Conservation (phyloP, 1,140 invertebrate genomes). For the Bombus waltoni region DNA sequence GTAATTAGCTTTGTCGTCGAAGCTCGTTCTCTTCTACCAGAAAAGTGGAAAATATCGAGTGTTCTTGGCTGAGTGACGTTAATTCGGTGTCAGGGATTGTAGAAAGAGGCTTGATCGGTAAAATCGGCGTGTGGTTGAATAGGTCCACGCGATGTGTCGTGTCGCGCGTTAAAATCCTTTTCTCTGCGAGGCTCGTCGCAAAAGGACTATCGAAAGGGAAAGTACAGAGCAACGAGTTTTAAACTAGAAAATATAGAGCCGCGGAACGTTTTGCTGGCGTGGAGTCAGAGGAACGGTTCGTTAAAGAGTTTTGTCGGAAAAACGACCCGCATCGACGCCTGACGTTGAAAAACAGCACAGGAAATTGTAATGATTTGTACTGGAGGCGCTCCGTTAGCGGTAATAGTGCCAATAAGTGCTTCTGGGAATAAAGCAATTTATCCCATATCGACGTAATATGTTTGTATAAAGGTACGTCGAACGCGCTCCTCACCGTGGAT, state of each 20-base stretch:
- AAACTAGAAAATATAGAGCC: not conserved
- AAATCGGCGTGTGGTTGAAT: not conserved
- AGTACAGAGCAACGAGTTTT: not conserved
- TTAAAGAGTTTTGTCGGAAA: conserved; percentile 16
- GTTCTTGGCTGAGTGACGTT: too few species aligned
- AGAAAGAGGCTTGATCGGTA: not conserved
- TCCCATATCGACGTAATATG: conserved; percentile 31
- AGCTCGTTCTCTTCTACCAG: too few species aligned
- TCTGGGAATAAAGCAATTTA: conserved; percentile 43
- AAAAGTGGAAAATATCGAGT: too few species aligned
- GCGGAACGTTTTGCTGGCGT: not conserved
- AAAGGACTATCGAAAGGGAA: conserved; percentile 29
- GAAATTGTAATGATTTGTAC: conserved; percentile 49
- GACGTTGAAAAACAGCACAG: conserved; percentile 39
- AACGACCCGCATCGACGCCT: not conserved
- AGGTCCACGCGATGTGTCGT: conserved; percentile 38
- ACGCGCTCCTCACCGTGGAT: not conserved
- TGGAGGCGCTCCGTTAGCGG: conserved; percentile 19
- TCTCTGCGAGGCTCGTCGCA: conserved; percentile 29
- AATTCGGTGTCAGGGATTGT: not conserved
- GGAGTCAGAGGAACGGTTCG: too few species aligned
- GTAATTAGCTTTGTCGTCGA: too few species aligned
- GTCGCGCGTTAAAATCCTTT: not conserved
- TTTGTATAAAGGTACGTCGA: conserved; percentile 18
- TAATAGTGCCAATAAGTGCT: conserved; percentile 47